phyloP scores from a whole-genome alignment of 2,113 vertebrate genomes.

The Zeus faber region DNA sequence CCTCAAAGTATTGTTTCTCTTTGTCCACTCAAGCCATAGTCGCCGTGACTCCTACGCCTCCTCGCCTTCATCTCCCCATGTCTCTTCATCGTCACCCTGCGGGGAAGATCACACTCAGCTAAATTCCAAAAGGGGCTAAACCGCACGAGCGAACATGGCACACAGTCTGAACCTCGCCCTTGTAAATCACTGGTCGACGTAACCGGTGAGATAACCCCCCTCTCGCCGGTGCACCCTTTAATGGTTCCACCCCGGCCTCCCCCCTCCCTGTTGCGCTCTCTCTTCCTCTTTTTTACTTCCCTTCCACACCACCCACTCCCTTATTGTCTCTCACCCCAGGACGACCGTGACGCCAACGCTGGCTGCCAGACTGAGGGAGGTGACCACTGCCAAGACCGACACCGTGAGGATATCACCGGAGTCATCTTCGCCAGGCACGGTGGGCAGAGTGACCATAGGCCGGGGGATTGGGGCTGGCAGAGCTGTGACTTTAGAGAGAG shows the following conservation, averaged over 20 bases:
- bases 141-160: too few relatives aligned
- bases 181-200: neutral
- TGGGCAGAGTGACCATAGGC: slow-evolving; percentile 38
- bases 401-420: slow-evolving; percentile 29
- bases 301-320: slow-evolving; percentile 1
- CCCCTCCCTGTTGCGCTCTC: too few relatives aligned
- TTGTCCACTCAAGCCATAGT: too few relatives aligned
- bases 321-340: slow-evolving; percentile 54
- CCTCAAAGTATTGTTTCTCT: too few relatives aligned
- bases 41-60: slow-evolving; percentile 8
- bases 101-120: slow-evolving; percentile 10
- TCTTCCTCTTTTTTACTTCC: slow-evolving; percentile 5
- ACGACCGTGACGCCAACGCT: slow-evolving; percentile 45
- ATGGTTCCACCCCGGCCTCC: too few relatives aligned
- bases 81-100: slow-evolving; percentile 31
- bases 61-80: slow-evolving; percentile 1
- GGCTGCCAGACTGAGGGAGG: slow-evolving; percentile 47
- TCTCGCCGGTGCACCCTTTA: too few relatives aligned
- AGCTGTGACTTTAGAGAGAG: slow-evolving; percentile 46
- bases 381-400: slow-evolving; percentile 44
- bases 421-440: slow-evolving; percentile 27
- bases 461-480: slow-evolving; percentile 24
- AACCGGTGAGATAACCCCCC: too few relatives aligned
- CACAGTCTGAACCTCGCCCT: neutral
- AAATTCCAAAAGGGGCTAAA: neutral